phyloP scores from a whole-genome alignment of 2,113 vertebrate genomes.

The Alethe diademata region DNA sequence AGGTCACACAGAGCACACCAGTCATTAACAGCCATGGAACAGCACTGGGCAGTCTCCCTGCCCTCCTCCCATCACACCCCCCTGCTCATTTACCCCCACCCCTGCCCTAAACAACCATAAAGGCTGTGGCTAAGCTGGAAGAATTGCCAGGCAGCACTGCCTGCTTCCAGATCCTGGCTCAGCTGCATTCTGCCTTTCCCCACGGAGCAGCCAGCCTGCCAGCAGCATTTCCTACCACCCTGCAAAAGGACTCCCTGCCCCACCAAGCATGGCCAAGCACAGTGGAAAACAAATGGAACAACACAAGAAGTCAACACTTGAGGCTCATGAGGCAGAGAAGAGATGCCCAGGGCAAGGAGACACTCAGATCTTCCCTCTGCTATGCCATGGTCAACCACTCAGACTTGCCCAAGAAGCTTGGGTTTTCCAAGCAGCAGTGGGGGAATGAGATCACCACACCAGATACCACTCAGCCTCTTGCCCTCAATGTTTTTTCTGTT shows the following conservation, averaged over 20 bases:
- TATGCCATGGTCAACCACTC: background rate
- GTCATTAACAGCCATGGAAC: background rate
- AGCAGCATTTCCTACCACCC: background rate
- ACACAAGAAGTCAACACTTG: background rate
- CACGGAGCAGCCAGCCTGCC: accelerated
- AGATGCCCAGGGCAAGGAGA: background rate
- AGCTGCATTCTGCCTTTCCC: background rate
- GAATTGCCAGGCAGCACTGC: background rate
- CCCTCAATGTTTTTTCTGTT: background rate
- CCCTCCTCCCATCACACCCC: background rate
- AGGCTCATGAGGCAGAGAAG: background rate
- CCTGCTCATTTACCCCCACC: background rate
- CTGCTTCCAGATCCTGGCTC: background rate
- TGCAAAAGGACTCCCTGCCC: background rate
- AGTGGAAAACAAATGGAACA: background rate
- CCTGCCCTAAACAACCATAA: background rate
- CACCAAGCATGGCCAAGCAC: background rate
- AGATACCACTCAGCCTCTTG: background rate
- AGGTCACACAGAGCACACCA: background rate
- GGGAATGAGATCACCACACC: background rate
- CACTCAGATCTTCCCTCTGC: background rate
- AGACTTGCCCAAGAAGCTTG: background rate
- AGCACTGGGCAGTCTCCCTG: background rate
- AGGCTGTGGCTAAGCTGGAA: background rate
- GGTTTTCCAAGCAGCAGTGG: background rate